These are phyloP conservation scores for Salvator merianae DNA, from an alignment of 2,113 vertebrate genomes.

Conservation along the genomic window DNA sequence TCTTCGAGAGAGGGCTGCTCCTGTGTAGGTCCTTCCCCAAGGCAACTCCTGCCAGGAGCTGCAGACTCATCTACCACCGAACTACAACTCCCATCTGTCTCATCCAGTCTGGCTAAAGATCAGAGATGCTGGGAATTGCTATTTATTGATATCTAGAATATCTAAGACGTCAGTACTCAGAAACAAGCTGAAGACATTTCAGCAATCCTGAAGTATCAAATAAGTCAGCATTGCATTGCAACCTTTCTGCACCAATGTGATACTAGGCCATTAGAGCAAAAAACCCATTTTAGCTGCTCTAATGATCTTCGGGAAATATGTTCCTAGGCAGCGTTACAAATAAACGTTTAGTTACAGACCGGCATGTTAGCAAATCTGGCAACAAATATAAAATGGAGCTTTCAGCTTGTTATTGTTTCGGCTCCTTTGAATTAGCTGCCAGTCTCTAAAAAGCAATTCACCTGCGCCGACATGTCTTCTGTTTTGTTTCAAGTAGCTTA, in stretches of 20 bases:
- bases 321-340: neutral
- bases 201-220: neutral
- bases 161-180: neutral
- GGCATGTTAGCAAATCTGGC: neutral
- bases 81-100: no score
- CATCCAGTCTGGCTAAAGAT: no score
- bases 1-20: no score
- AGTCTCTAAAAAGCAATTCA: neutral
- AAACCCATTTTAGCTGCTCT: slow-evolving; percentile 22
- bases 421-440: neutral
- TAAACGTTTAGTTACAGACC: neutral
- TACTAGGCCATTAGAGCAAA: accelerated
- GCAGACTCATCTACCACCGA: no score
- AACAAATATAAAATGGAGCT: neutral
- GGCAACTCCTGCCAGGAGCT: no score
- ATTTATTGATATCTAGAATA: neutral
- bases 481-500: neutral
- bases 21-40: no score
- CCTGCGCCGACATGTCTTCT: neutral
- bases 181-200: neutral
- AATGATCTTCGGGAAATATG: neutral
- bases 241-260: neutral
- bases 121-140: no score
- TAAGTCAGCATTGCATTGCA: neutral
- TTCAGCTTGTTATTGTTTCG: neutral